Evolutionary conservation across 2,888 invertebrate genomes (phyloP).

Genomic region (Marronus borbonicus): DNA sequence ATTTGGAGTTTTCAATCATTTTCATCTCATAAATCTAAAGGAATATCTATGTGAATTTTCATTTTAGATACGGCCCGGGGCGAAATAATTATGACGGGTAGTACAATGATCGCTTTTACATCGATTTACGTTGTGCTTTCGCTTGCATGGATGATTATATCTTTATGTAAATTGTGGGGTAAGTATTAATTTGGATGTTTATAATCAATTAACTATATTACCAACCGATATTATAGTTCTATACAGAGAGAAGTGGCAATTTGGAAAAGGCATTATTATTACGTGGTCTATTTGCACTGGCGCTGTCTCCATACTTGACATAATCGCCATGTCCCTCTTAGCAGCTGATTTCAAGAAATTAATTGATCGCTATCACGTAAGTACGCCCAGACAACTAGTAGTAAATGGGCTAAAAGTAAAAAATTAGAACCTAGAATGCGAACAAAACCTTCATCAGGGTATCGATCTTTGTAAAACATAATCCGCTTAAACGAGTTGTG

Average conservation of each 20-base stretch:
- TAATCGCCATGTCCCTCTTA: constrained; percentile 28
- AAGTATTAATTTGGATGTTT: constrained; percentile 43
- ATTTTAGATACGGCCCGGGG: too few relatives aligned
- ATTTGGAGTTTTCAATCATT: too few relatives aligned
- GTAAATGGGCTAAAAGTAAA: too few relatives aligned
- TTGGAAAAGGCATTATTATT: constrained; percentile 9
- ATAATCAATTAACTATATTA: constrained; percentile 19
- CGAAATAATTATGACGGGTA: constrained; percentile 53
- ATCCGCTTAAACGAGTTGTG: too few relatives aligned
- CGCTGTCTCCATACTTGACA: constrained; percentile 32
- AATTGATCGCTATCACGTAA: not conserved
- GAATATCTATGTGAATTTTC: too few relatives aligned
- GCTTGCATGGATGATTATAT: constrained; percentile 56
- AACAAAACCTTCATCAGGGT: too few relatives aligned
- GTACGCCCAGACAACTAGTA: not conserved
- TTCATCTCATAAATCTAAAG: too few relatives aligned
- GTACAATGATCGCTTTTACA: constrained; percentile 57
- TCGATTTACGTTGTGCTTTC: constrained; percentile 59
- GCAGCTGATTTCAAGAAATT: constrained; percentile 25
- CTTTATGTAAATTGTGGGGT: constrained; percentile 57
- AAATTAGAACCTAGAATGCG: too few relatives aligned
- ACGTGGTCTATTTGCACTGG: constrained; percentile 35
- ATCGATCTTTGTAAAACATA: too few relatives aligned
- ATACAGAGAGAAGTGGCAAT: constrained; percentile 39
- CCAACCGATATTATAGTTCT: constrained; percentile 42